Base-by-base conservation (phyloP, 2,888 invertebrate genomes). In the Plebejus argus region DNA sequence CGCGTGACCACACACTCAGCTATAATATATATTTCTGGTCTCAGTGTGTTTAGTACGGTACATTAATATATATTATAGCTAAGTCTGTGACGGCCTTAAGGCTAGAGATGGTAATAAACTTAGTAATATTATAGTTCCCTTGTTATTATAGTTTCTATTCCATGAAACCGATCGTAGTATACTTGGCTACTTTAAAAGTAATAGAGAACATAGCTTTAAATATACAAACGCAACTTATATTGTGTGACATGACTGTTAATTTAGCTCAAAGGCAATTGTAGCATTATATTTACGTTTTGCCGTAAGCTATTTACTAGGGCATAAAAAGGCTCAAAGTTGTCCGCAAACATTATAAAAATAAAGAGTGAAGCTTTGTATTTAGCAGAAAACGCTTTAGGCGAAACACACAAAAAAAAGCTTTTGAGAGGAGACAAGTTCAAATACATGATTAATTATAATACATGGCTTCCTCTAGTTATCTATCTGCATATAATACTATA, bases 291-390 rank as follows among this genome's bases (percentile, higher is more conserved):
- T 20, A 39, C 39, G 4, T 71, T n/a, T 15, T 28, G 28, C 74
- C 74, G 10, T 74, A 49, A 28, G 74, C 74, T 74, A 53, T 74
- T 74, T 49, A 49, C 49, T 49, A 28, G 15, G 49, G 28, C 18
- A 72, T 72, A 53, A 74, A 74, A 74, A 49, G 20, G 72, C 45
- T 23, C 72, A 72, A 45, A 53, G 53, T 74, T 74, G 53, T 49
- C 28, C 74, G 18, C 74, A 49, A 49, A 49, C 28, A 74, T 74
- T 53, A 53, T 74, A 74, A 74, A 74, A 53, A 72, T 45, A 72
- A 72, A 74, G n/a, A 72, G 45, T 72, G 39, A 74, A 23, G 18
- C 49, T 74, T 74, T 74, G 74, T 74, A 33, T 74, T 71, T n/a
- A 39, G 71, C 71, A 39, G 71, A 10, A 39, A 39, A 71, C 15